A percentile compares a stretch with the other conserved stretches of the same genome.
Evolutionary conservation across 2,888 invertebrate genomes (phyloP).

Genomic region (Philaethria dido): DNA sequence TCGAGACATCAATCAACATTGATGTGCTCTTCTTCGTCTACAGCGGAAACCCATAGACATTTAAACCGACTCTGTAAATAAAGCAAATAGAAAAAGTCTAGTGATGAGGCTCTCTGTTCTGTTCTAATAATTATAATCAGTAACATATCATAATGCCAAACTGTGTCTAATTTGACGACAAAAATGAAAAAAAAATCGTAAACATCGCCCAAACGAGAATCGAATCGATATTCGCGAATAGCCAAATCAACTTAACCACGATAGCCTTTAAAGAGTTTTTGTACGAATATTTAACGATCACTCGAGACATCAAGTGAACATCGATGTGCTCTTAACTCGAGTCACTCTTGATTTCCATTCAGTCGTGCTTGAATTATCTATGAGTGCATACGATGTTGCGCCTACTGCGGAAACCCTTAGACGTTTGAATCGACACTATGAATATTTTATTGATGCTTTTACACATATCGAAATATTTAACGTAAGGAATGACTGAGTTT

Average conservation of each 20-base stretch:
- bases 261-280: background rate
- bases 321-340: constrained; percentile 23
- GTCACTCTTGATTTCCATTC: constrained; percentile 33
- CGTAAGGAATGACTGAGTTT: constrained; percentile 17
- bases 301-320: constrained; percentile 34
- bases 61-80: no score
- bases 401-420: constrained; percentile 22
- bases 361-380: constrained; percentile 39
- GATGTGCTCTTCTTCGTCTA: no score
- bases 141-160: no score
- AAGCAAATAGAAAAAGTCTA: no score
- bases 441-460: constrained; percentile 23
- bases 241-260: background rate
- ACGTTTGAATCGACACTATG: constrained; percentile 21
- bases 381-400: constrained; percentile 30
- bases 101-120: no score
- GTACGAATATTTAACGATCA: constrained; percentile 21
- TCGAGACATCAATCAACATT: no score
- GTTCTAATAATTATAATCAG: no score
- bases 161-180: no score
- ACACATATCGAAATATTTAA: constrained; percentile 26
- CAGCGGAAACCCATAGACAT: no score
- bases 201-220: background rate
- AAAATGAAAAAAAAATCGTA: background rate
- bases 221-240: background rate